Percentiles rank a stretch among this genome's conserved stretches.
Evolutionary conservation across 2,113 vertebrate species (phyloP).

Genomic region (Pyrgilauda ruficollis): DNA sequence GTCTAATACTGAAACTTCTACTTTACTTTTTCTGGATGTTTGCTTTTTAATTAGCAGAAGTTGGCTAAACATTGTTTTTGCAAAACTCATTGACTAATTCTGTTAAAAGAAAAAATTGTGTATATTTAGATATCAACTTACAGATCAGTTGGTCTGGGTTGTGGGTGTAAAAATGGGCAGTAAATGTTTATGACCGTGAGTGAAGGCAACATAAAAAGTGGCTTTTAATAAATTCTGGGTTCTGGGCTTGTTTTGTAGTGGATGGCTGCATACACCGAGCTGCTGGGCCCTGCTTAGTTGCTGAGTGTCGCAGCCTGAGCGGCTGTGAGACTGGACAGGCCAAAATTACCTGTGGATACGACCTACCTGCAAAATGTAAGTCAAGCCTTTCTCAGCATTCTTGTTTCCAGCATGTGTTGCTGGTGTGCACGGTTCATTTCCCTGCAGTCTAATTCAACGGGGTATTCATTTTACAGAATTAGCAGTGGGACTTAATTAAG

Average conservation of each 20-base stretch:
- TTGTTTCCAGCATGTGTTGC: background rate
- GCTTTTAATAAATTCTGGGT: background rate
- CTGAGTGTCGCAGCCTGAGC: conserved; percentile 90
- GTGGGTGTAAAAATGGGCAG: background rate
- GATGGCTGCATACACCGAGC: conserved; percentile 98
- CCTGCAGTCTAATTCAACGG: background rate
- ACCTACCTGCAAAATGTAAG: conserved; percentile 97
- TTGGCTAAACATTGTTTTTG: background rate
- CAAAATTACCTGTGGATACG: conserved; percentile 95
- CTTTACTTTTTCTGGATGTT: background rate
- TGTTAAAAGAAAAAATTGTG: background rate
- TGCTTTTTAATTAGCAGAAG: background rate
- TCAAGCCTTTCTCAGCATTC: background rate
- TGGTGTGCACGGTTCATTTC: background rate
- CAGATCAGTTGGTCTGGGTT: background rate
- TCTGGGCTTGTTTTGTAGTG: conserved; percentile 76
- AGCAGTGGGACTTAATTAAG: conserved; percentile 50
- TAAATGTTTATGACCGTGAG: accelerated
- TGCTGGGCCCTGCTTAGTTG: conserved; percentile 88
- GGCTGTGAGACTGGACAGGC: conserved; percentile 95
- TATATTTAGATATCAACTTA: background rate
- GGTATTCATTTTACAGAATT: conserved; percentile 43
- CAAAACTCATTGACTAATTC: background rate
- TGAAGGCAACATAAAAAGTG: background rate
- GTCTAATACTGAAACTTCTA: background rate